phyloP scores from a whole-genome alignment of 2,113 vertebrate genomes.

The Leiothrix lutea region DNA sequence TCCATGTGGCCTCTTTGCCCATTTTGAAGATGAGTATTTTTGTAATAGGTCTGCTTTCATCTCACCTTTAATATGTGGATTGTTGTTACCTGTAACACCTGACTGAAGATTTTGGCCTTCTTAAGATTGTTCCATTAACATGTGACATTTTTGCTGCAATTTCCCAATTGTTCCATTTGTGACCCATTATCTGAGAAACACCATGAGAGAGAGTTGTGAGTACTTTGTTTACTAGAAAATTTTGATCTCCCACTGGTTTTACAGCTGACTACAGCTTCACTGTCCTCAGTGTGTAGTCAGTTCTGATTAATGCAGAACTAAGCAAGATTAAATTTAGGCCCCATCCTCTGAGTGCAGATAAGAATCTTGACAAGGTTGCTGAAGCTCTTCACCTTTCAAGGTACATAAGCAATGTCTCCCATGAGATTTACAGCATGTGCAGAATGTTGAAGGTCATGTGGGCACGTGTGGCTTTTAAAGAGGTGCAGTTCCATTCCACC shows the following conservation, averaged over 20 bases:
- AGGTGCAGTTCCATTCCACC: not conserved
- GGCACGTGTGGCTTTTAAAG: not conserved
- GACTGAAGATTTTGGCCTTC: not conserved
- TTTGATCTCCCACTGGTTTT: not conserved
- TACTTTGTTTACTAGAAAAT: not conserved
- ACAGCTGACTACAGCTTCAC: not conserved
- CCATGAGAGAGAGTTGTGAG: not conserved
- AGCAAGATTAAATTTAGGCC: constrained; percentile 49
- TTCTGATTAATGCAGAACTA: constrained; percentile 27
- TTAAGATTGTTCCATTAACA: not conserved
- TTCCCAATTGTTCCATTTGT: not conserved
- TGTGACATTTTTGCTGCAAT: not conserved
- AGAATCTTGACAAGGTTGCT: not conserved
- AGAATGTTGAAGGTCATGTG: not conserved
- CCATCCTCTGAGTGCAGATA: not conserved
- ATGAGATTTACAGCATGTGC: not conserved
- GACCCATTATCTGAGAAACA: not conserved
- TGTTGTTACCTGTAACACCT: not conserved
- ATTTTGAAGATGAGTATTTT: not conserved
- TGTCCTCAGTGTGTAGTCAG: not conserved
- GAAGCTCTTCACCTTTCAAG: constrained; percentile 10
- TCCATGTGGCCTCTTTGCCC: not conserved
- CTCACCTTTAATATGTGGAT: not conserved
- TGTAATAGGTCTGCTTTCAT: not conserved
- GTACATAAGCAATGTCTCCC: not conserved